Evolutionary conservation across 2,797 vertebrate genomes (phyloP).

Genomic region (Salmo trutta): DNA sequence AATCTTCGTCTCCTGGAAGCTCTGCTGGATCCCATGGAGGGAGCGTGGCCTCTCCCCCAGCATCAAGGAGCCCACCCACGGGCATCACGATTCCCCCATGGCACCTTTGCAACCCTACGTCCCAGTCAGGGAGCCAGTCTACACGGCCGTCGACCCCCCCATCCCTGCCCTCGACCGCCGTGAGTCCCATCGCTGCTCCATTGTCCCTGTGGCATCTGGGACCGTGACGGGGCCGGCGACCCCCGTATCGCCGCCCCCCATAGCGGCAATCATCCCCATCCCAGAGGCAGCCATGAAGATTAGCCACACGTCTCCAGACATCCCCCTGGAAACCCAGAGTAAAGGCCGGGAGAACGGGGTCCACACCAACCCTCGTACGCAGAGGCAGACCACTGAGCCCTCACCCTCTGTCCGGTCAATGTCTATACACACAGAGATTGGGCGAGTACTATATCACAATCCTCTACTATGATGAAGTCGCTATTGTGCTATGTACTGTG

Average conservation of each 20-base stretch:
- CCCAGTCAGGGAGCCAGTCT: slow-evolving; percentile 83
- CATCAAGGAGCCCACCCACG: slow-evolving; percentile 80
- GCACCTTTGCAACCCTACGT: slow-evolving; percentile 56
- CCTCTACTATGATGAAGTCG: no score
- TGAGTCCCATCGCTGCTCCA: slow-evolving; percentile 77
- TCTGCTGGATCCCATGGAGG: slow-evolving; percentile 96
- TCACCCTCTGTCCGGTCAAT: slow-evolving; percentile 87
- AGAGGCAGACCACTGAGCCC: slow-evolving; percentile 94
- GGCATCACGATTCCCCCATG: slow-evolving; percentile 70
- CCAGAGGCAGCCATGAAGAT: slow-evolving; percentile 94
- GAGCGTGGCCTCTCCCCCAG: slow-evolving; percentile 84
- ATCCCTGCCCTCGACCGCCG: slow-evolving; percentile 79
- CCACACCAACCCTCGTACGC: slow-evolving; percentile 81
- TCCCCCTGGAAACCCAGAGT: slow-evolving; percentile 84
- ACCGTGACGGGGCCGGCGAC: slow-evolving; percentile 78
- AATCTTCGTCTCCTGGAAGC: slow-evolving; percentile 97
- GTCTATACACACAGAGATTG: slow-evolving; percentile 67
- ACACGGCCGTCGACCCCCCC: slow-evolving; percentile 83
- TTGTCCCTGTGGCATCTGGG: slow-evolving; percentile 68
- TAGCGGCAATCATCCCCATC: slow-evolving; percentile 54
- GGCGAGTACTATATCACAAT: no score
- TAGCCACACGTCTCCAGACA: slow-evolving; percentile 97
- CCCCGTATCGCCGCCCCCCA: slow-evolving; percentile 76
- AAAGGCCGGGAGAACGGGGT: slow-evolving; percentile 84
- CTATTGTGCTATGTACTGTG: no score